A percentile compares a stretch with the other conserved stretches of the same genome.
Evolutionary conservation across 2,113 vertebrate genomes (phyloP).

Genomic region (Misgurnus mizolepis): DNA sequence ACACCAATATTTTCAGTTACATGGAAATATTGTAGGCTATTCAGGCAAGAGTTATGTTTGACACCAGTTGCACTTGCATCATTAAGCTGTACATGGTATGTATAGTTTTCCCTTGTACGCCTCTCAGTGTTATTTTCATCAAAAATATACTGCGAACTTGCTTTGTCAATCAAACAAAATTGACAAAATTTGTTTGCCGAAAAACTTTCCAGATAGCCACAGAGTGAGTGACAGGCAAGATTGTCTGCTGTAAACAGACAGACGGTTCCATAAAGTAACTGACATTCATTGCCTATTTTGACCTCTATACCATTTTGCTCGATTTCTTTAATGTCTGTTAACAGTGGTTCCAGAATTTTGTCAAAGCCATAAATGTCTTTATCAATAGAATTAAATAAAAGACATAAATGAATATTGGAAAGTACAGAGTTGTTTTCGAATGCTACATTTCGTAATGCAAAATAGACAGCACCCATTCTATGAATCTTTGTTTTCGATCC

Average conservation of each 20-base stretch:
- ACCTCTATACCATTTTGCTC: constrained; percentile 5
- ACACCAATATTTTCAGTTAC: constrained; percentile 31
- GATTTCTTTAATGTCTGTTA: neutral
- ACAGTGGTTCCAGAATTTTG: neutral
- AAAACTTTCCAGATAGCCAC: constrained; percentile 1
- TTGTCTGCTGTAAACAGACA: neutral
- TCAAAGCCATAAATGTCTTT: constrained; percentile 13
- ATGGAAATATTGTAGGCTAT: constrained; percentile 29
- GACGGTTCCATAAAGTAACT: neutral
- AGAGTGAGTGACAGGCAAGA: neutral
- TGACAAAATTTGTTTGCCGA: constrained; percentile 1
- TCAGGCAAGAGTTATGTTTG: constrained; percentile 26
- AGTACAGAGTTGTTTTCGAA: neutral
- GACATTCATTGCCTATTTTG: neutral
- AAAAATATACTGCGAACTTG: constrained; percentile 25
- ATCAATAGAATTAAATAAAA: neutral
- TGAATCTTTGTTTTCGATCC: too few relatives aligned
- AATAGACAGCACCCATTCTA: too few relatives aligned
- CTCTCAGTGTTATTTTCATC: constrained; percentile 37
- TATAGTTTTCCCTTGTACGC: constrained; percentile 8
- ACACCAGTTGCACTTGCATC: constrained; percentile 19
- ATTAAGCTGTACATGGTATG: constrained; percentile 18
- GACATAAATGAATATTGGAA: neutral
- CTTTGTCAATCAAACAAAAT: constrained; percentile 26
- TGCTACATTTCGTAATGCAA: too few relatives aligned